Conservation (phyloP, 2,113 vertebrate genomes). For the Archocentrus centrarchus region DNA sequence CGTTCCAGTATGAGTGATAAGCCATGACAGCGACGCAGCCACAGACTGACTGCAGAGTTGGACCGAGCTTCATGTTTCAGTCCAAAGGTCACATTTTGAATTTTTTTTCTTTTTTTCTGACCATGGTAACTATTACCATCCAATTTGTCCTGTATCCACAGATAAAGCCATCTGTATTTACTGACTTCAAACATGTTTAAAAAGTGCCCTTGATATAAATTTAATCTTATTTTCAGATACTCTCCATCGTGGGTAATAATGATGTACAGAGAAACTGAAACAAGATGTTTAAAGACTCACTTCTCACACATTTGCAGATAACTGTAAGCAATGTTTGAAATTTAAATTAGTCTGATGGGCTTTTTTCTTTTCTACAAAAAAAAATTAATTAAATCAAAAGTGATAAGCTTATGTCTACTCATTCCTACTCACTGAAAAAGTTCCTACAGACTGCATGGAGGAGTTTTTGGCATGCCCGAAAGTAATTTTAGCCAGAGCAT, state of each 20-base stretch:
- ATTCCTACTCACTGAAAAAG: neutral
- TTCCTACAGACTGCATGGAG: neutral
- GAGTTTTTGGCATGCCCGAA: neutral
- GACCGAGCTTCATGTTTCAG: no score
- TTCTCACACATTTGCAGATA: neutral
- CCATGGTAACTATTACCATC: neutral
- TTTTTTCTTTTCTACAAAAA: neutral
- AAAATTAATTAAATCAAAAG: neutral
- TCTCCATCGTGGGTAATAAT: neutral
- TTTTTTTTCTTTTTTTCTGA: no score
- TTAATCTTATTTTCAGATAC: neutral
- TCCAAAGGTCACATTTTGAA: no score
- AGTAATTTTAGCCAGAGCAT: neutral
- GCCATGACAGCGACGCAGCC: neutral
- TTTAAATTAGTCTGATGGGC: neutral
- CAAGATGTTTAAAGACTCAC: no score
- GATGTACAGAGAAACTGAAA: no score
- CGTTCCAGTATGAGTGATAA: neutral
- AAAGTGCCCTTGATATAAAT: rapidly evolving
- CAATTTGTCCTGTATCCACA: no score
- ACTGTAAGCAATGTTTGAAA: neutral
- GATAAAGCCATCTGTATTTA: neutral
- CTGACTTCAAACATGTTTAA: neutral
- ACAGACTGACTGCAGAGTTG: no score
- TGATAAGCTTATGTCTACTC: neutral